A percentile compares a stretch with the other conserved stretches of the same genome.
Conservation (phyloP, 2,797 vertebrate genomes). For the Chaunax sp. region DNA sequence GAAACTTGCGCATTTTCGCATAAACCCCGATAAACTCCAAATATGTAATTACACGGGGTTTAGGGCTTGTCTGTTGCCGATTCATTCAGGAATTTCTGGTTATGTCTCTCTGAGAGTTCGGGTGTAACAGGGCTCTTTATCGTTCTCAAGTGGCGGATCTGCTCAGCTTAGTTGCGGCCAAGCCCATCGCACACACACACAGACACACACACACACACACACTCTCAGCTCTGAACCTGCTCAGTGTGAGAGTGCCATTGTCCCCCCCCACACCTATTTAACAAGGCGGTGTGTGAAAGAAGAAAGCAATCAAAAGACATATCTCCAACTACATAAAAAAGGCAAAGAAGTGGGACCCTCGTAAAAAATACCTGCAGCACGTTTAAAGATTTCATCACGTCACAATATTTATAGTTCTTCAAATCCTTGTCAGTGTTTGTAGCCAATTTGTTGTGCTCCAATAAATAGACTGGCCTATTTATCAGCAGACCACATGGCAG, state of each 20-base stretch:
- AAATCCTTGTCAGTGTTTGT: slow-evolving; percentile 89
- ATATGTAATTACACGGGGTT: slow-evolving; percentile 90
- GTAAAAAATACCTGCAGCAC: slow-evolving; percentile 86
- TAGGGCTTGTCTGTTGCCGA: slow-evolving; percentile 87
- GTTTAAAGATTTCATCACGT: slow-evolving; percentile 86
- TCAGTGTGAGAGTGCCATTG: slow-evolving; percentile 75
- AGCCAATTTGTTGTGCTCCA: slow-evolving; percentile 90
- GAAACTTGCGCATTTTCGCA: slow-evolving; percentile 88
- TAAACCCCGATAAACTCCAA: slow-evolving; percentile 89
- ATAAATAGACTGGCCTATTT: slow-evolving; percentile 89
- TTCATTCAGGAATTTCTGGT: slow-evolving; percentile 87
- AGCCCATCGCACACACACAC: slow-evolving; percentile 57
- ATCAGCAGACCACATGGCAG: slow-evolving; percentile 90
- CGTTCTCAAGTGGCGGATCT: slow-evolving; percentile 78
- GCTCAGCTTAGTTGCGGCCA: slow-evolving; percentile 69
- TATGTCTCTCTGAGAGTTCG: slow-evolving; percentile 79
- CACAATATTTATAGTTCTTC: slow-evolving; percentile 85
- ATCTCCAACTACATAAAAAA: slow-evolving; percentile 73
- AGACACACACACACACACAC: slow-evolving; percentile 35
- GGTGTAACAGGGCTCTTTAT: slow-evolving; percentile 75
- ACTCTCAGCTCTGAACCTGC: slow-evolving; percentile 60
- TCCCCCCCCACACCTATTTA: slow-evolving; percentile 71
- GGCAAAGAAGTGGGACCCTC: slow-evolving; percentile 71
- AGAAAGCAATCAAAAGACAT: slow-evolving; percentile 80
- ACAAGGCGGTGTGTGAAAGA: slow-evolving; percentile 78